A percentile compares a stretch with the other conserved stretches of the same genome.
These are phyloP conservation scores for Peromyscus melanophrys DNA, from an alignment of 2,797 vertebrate species.

Conservation along the genomic window DNA sequence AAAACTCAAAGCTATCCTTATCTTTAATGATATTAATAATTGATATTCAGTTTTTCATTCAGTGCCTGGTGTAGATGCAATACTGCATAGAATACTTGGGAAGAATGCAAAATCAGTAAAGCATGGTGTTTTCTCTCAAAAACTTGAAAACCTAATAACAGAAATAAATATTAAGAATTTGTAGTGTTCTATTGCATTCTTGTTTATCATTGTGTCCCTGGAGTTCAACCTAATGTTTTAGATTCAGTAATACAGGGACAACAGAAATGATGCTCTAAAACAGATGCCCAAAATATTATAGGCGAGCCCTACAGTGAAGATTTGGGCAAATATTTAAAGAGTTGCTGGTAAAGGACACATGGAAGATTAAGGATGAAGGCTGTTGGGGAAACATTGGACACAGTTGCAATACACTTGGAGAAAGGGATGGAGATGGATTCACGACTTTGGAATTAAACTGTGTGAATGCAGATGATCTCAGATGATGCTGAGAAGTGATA, in stretches of 20 bases:
- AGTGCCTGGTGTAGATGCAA: background rate
- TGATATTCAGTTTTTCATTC: slow-evolving; percentile 52
- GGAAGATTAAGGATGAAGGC: background rate
- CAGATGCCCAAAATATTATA: background rate
- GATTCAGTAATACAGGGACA: background rate
- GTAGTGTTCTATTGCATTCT: background rate
- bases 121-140: background rate
- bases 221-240: background rate
- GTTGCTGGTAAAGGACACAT: background rate
- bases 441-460: background rate
- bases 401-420: background rate
- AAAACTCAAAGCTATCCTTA: slow-evolving; percentile 66
- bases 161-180: slow-evolving; percentile 11
- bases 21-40: slow-evolving; percentile 5
- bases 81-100: background rate
- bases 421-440: background rate
- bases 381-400: background rate
- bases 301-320: background rate
- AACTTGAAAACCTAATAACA: background rate
- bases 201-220: background rate
- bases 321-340: background rate
- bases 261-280: background rate
- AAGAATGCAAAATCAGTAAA: background rate
- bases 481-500: background rate
- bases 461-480: background rate